phyloP scores from a whole-genome alignment of 2,797 vertebrate genomes.

The Anguilla anguilla region DNA sequence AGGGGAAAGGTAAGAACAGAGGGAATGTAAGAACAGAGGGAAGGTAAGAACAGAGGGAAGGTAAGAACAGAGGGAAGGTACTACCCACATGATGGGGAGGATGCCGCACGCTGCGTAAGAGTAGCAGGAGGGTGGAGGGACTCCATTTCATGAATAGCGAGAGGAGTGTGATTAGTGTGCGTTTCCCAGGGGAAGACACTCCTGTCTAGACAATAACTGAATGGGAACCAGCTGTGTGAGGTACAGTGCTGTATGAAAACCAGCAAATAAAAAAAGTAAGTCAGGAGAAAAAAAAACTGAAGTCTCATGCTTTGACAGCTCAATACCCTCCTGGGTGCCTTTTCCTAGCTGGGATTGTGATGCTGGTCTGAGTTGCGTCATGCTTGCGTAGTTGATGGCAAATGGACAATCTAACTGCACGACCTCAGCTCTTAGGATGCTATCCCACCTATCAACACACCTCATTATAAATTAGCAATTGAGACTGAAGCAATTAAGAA shows the following conservation, averaged over 20 bases:
- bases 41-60: too few relatives aligned
- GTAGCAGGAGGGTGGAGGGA: background rate
- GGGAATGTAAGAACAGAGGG: too few relatives aligned
- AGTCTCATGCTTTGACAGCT: background rate
- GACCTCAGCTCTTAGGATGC: background rate
- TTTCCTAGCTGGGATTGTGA: background rate
- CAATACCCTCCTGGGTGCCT: background rate
- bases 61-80: background rate
- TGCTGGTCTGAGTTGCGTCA: background rate
- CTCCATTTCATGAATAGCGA: constrained; percentile 29
- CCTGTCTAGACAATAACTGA: constrained; percentile 14
- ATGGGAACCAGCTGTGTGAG: constrained; percentile 20
- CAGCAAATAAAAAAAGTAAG: background rate
- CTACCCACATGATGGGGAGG: background rate
- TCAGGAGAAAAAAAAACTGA: background rate
- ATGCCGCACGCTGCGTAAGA: background rate
- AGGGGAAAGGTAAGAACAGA: background rate
- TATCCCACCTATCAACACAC: background rate
- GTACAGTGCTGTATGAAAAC: background rate
- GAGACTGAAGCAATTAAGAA: background rate
- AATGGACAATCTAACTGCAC: constrained; percentile 16
- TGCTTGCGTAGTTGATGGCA: background rate
- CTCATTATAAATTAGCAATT: background rate
- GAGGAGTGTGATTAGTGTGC: background rate
- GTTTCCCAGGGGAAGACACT: background rate